Evolutionary conservation across 1,140 invertebrate genomes (phyloP).

Genomic region (Eueides isabella): DNA sequence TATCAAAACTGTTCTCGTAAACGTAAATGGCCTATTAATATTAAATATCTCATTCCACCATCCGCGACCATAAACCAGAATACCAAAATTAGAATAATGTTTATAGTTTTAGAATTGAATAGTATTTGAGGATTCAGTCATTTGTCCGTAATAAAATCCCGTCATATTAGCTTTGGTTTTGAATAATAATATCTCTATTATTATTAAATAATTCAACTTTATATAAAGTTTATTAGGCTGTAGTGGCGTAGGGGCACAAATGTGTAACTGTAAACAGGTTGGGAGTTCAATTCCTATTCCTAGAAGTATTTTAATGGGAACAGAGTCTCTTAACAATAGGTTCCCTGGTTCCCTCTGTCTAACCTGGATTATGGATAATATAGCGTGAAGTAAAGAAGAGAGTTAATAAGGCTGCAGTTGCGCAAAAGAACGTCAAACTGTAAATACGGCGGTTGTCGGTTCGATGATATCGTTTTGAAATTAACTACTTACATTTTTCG

Average conservation of each 20-base stretch:
- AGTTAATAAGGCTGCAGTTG: too few species aligned
- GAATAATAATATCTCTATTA: not conserved
- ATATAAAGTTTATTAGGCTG: too few species aligned
- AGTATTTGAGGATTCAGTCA: slow-evolving; percentile 2
- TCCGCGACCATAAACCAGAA: not conserved
- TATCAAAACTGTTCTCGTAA: slow-evolving; percentile 8
- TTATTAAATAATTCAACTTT: not conserved
- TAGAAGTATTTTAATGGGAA: too few species aligned
- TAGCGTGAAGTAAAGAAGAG: too few species aligned
- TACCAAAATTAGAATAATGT: slow-evolving; percentile 8
- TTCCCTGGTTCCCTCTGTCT: too few species aligned
- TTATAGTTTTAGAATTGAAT: slow-evolving; percentile 10
- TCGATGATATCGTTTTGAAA: too few species aligned
- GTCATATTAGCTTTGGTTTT: not conserved
- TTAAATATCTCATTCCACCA: slow-evolving; percentile 11
- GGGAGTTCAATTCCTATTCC: not conserved
- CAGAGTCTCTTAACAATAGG: too few species aligned
- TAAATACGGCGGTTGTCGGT: too few species aligned
- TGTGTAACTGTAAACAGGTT: too few species aligned
- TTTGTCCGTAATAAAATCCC: not conserved
- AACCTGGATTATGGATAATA: too few species aligned
- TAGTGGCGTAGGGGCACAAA: not conserved
- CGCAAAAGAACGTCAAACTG: too few species aligned
- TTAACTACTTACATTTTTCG: too few species aligned
- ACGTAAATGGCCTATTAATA: slow-evolving; percentile 15